Conservation (phyloP, 2,888 invertebrate genomes). For the Drosophila cyrtoloma region DNA sequence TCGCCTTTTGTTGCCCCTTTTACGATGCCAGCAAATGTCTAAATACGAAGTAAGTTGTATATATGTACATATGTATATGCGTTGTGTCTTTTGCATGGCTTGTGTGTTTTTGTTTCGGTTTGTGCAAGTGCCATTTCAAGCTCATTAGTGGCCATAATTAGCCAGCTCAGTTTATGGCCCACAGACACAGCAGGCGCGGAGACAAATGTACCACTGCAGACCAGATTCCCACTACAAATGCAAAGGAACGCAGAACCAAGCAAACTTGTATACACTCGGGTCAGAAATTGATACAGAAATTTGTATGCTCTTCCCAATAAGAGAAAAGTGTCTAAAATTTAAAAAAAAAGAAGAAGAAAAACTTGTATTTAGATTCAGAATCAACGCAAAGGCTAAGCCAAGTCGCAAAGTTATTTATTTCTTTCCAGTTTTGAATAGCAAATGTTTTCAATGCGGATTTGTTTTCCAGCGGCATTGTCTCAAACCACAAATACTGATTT, state of each 20-base stretch:
- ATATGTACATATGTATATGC: background rate
- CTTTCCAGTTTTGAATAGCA: background rate
- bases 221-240: constrained; percentile 16
- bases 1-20: constrained; percentile 29
- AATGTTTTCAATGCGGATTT: background rate
- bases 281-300: background rate
- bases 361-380: no score
- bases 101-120: constrained; percentile 37
- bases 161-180: constrained; percentile 74
- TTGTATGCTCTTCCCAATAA: constrained; percentile 12
- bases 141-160: constrained; percentile 80
- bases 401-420: background rate
- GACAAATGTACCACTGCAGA: constrained; percentile 44
- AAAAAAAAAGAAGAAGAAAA: background rate
- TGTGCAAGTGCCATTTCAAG: constrained; percentile 78
- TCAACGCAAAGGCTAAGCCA: background rate
- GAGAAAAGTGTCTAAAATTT: background rate
- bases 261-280: background rate
- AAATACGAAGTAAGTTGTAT: constrained; percentile 37
- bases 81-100: background rate
- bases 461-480: background rate
- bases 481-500: background rate
- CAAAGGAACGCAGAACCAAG: background rate
- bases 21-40: constrained; percentile 49
- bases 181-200: constrained; percentile 64